phyloP scores from a whole-genome alignment of 2,797 vertebrate genomes.

The Neosalanx taihuensis region DNA sequence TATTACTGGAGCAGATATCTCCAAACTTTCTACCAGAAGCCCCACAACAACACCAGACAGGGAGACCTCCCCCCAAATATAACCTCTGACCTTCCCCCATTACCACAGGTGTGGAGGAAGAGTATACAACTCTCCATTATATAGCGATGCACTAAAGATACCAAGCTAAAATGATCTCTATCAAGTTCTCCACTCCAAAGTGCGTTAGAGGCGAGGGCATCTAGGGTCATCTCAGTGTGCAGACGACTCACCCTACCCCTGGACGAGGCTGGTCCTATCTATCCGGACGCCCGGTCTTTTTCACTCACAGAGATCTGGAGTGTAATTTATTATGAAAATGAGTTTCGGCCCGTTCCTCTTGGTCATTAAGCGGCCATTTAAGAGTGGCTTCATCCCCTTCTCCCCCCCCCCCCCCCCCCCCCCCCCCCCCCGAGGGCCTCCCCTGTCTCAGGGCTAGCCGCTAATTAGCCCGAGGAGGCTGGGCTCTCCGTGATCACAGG shows the following conservation, averaged over 20 bases:
- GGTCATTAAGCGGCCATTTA: constrained; percentile 75
- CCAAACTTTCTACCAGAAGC: too few species aligned
- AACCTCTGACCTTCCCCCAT: too few species aligned
- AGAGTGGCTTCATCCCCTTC: constrained; percentile 64
- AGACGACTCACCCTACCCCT: background rate
- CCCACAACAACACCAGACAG: too few species aligned
- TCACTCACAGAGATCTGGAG: constrained; percentile 54
- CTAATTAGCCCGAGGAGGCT: constrained; percentile 74
- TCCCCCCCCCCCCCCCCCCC: constrained; percentile 64
- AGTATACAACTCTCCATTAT: too few species aligned
- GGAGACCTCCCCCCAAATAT: too few species aligned
- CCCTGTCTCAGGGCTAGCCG: constrained; percentile 65
- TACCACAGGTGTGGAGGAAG: too few species aligned
- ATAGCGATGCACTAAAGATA: background rate
- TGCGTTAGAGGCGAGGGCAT: background rate
- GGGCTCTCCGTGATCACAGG: constrained; percentile 67
- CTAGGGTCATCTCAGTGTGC: background rate
- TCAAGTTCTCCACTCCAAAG: background rate
- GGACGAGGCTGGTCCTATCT: constrained; percentile 6
- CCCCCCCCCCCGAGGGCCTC: constrained; percentile 69
- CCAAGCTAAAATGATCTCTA: background rate
- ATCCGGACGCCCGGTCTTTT: constrained; percentile 28
- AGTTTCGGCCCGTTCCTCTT: constrained; percentile 45
- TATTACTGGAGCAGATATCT: too few species aligned
- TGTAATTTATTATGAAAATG: constrained; percentile 70